Evolutionary conservation across 2,797 vertebrate species (phyloP).

Genomic region (Enteromius trimaculatus): DNA sequence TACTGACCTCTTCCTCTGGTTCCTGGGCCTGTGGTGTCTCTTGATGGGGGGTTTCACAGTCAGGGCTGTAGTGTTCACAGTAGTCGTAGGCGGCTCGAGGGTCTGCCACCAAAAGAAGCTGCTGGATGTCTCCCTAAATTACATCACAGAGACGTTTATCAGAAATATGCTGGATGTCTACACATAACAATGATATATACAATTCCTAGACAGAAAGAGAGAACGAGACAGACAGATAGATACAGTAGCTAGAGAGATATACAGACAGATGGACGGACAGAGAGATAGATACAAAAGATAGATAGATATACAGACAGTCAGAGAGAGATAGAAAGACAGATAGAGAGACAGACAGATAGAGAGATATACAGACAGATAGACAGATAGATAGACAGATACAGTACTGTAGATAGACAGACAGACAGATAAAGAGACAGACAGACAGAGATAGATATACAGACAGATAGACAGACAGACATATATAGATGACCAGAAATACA

Average conservation of each 20-base stretch:
- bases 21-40: conserved; percentile 92
- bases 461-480: not conserved
- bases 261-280: too few relatives aligned
- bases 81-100: conserved; percentile 93
- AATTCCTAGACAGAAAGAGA: not conserved
- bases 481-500: fast-evolving
- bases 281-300: too few relatives aligned
- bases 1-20: conserved; percentile 83
- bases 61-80: conserved; percentile 97
- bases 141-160: conserved; percentile 24
- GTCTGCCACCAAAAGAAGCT: conserved; percentile 91
- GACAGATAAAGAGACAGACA: not conserved
- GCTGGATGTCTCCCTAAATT: conserved; percentile 96
- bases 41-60: conserved; percentile 91
- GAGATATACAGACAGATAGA: too few relatives aligned
- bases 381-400: fast-evolving
- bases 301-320: not conserved
- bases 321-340: too few relatives aligned
- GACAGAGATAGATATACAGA: not conserved
- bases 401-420: not conserved
- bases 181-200: not conserved
- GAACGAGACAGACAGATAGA: not conserved
- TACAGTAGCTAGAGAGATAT: too few relatives aligned
- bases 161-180: not conserved
- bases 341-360: not conserved